phyloP scores from a whole-genome alignment of 2,797 vertebrate species.

The Coilia nasus region DNA sequence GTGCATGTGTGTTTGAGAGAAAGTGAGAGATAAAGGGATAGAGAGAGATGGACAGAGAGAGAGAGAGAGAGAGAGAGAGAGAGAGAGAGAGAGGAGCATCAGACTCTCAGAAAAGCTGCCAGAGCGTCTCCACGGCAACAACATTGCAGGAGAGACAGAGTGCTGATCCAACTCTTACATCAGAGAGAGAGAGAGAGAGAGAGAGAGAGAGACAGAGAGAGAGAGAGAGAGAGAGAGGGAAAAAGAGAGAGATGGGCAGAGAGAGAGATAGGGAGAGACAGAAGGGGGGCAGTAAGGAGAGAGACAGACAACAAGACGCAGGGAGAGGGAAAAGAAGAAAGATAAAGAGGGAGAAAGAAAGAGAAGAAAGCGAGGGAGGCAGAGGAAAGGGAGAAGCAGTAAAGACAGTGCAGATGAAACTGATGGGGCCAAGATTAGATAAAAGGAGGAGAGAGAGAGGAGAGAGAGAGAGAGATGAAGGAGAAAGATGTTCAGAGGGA shows the following conservation, averaged over 20 bases:
- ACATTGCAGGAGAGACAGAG: constrained; percentile 53
- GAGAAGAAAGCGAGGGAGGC: not conserved
- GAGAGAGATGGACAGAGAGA: constrained; percentile 15
- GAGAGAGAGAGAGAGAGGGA: not conserved
- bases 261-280: not conserved
- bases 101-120: constrained; percentile 47
- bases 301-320: not conserved
- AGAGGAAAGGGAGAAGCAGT: not conserved
- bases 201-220: constrained; percentile 26
- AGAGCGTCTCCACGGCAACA: constrained; percentile 59
- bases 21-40: not conserved
- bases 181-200: constrained; percentile 41
- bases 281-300: not conserved
- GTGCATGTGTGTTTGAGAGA: not conserved
- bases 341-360: too few relatives aligned
- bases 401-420: not conserved
- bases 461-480: not conserved
- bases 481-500: not conserved
- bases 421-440: constrained; percentile 2
- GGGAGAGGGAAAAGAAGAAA: too few relatives aligned
- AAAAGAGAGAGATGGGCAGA: not conserved
- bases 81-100: constrained; percentile 49
- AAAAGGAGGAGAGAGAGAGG: not conserved
- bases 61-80: not conserved
- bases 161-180: constrained; percentile 59